Conservation (phyloP, 2,113 vertebrate species). For the Prolemur simus region DNA sequence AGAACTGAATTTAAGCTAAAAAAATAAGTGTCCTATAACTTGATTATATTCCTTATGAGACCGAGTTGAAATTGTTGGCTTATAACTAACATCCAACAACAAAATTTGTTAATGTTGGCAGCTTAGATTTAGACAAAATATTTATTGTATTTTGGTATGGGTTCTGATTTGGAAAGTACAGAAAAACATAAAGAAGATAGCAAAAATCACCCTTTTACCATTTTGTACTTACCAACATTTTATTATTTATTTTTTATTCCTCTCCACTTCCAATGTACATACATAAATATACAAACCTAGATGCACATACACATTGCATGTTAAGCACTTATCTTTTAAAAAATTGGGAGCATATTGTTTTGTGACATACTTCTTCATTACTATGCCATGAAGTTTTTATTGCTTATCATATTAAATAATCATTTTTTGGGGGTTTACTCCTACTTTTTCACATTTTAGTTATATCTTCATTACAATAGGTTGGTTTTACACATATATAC, state of each 20-base stretch:
- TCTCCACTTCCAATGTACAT: neutral
- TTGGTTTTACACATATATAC: neutral
- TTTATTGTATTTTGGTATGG: neutral
- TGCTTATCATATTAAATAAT: neutral
- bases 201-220: slow-evolving; percentile 12
- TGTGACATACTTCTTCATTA: slow-evolving; percentile 2
- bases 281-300: neutral
- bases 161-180: slow-evolving; percentile 7
- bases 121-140: slow-evolving; percentile 28
- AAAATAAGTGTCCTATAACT: neutral
- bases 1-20: neutral
- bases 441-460: neutral
- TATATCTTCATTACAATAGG: neutral
- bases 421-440: neutral
- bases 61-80: slow-evolving; percentile 7
- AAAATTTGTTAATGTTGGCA: neutral
- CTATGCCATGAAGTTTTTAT: neutral
- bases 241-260: neutral
- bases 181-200: neutral
- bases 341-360: neutral
- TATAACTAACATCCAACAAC: neutral
- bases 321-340: neutral
- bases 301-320: neutral
- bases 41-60: neutral
- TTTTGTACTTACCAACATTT: neutral